Conservation (phyloP, 2,797 vertebrate species). For the Acanthurus leucopareius region DNA sequence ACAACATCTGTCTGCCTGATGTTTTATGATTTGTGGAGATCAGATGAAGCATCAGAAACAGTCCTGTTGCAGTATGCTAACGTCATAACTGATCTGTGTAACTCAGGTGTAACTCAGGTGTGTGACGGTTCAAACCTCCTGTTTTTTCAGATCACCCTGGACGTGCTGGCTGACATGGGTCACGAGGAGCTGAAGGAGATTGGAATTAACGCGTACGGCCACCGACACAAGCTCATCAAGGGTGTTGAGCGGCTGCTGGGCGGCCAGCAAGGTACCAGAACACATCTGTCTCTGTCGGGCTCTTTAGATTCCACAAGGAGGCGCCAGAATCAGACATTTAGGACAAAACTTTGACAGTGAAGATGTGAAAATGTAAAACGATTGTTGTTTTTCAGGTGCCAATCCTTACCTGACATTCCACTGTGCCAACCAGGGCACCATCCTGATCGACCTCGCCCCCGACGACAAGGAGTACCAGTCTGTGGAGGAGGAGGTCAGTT, state of each 20-base stretch:
- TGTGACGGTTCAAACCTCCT: no score
- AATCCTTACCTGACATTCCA: slow-evolving; percentile 99
- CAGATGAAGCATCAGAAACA: no score
- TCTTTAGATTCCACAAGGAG: no score
- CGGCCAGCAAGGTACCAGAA: slow-evolving; percentile 93
- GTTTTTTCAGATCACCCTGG: slow-evolving; percentile 92
- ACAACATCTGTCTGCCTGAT: not conserved
- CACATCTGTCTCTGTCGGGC: not conserved
- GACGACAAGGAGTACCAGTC: slow-evolving; percentile 99
- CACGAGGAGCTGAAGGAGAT: slow-evolving; percentile 99
- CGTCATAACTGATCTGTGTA: not conserved
- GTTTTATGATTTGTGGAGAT: not conserved
- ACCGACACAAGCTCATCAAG: slow-evolving; percentile 99
- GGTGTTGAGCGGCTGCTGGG: slow-evolving; percentile 97
- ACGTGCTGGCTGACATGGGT: slow-evolving; percentile 98
- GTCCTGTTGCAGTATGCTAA: no score
- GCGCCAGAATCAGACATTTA: no score
- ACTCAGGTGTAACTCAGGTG: no score
- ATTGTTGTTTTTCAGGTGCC: no score
- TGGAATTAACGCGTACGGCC: slow-evolving; percentile 98
- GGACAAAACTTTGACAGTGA: no score
- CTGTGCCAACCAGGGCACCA: slow-evolving; percentile 96
- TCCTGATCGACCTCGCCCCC: slow-evolving; percentile 95
- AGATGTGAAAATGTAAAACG: no score
- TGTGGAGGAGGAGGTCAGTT: slow-evolving; percentile 95